phyloP scores from a whole-genome alignment of 2,888 invertebrate genomes.

The Ormyrus thymus region DNA sequence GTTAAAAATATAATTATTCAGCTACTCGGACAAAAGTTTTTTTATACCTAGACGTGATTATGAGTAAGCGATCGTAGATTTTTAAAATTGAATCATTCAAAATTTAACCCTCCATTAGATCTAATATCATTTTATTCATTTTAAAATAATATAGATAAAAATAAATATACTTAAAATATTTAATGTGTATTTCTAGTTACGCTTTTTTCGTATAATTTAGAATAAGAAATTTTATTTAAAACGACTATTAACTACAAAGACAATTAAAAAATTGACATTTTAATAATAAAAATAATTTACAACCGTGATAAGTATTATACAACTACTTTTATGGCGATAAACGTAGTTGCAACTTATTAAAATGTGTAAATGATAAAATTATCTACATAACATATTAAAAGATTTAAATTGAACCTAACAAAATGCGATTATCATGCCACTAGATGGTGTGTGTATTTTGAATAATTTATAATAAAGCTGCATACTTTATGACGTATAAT shows the following conservation, averaged over 20 bases:
- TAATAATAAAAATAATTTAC: neutral
- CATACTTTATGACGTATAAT: slow-evolving; percentile 22
- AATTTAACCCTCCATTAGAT: slow-evolving; percentile 47
- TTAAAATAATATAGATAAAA: slow-evolving; percentile 6
- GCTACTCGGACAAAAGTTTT: slow-evolving; percentile 26
- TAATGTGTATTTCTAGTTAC: neutral
- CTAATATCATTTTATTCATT: neutral
- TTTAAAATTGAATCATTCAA: slow-evolving; percentile 29
- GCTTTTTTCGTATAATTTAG: neutral
- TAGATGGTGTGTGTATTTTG: neutral
- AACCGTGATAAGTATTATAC: neutral
- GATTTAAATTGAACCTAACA: slow-evolving; percentile 5
- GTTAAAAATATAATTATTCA: slow-evolving; percentile 42
- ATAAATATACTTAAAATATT: slow-evolving; percentile 10
- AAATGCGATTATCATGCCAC: neutral
- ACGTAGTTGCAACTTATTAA: slow-evolving; percentile 5
- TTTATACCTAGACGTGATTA: slow-evolving; percentile 33
- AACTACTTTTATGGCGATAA: neutral
- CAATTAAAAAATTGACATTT: slow-evolving; percentile 12
- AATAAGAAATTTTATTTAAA: slow-evolving; percentile 1
- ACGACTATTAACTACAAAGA: neutral
- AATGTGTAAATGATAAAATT: neutral
- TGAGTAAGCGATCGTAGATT: slow-evolving; percentile 28
- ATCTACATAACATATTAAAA: slow-evolving; percentile 8
- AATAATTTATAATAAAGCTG: slow-evolving; percentile 1